These are phyloP conservation scores for Leptocoma aspasia DNA, from an alignment of 2,113 vertebrate species.

Conservation along the genomic window DNA sequence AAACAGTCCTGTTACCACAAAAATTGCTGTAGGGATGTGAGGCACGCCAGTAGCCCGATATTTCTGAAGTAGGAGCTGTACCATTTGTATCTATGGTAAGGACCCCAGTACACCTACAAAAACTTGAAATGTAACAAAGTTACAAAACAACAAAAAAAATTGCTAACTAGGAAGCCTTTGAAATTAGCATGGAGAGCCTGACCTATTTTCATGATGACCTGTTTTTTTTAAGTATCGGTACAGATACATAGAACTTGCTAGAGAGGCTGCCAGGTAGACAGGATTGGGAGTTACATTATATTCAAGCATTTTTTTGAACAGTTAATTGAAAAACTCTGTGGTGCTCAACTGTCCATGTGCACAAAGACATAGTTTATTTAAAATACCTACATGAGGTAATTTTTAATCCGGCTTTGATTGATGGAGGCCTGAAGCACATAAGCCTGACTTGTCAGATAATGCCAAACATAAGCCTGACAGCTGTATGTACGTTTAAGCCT, in stretches of 20 bases:
- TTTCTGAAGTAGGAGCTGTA: not conserved
- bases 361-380: not conserved
- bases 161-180: not conserved
- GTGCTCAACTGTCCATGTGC: not conserved
- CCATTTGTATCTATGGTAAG: not conserved
- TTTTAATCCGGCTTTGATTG: not conserved
- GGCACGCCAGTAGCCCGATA: not conserved
- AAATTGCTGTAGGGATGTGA: not conserved
- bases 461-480: not conserved
- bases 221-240: not conserved
- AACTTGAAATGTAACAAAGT: not conserved
- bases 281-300: not conserved
- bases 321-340: not conserved
- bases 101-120: not conserved
- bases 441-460: not conserved
- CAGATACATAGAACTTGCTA: not conserved
- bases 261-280: not conserved
- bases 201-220: not conserved
- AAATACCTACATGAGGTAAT: not conserved
- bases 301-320: not conserved
- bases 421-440: not conserved
- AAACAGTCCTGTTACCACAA: not conserved
- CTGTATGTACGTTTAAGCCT: not conserved
- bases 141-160: not conserved
- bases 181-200: not conserved